Evolutionary conservation across 2,888 invertebrate species (phyloP), one percentile per base, ranked within the genome.

Genomic region (Arctia plantaginis): DNA sequence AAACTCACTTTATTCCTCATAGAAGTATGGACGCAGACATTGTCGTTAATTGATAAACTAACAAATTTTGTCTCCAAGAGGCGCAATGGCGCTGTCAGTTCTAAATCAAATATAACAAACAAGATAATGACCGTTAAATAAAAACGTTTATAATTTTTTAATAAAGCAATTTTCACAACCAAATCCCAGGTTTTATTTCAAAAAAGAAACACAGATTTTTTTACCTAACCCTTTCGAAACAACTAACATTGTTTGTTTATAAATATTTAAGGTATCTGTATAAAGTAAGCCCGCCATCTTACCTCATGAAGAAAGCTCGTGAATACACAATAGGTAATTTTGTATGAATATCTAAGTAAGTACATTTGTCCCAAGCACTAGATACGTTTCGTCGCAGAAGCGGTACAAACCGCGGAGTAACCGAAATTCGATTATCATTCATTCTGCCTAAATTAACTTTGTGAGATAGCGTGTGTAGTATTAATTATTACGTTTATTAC

Each of bases 381-480:
- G 66, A 69, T 71, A 74, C 67, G 51, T 67, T 66, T 62, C n/a
- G 65, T 27, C 51, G 51, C 62, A 44, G 69, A 65, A 55, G 66
- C n/a, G 39, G 59, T 74, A 33, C 66, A 70, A 70, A 55, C 70
- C 70, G 55, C 74, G 59, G 69, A 65, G 65, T 72, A 41, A 74
- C 69, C 70, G 35, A 70, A 74, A 74, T 66, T 66, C 74, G 74
- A 74, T 74, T 74, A 66, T 74, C 74, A 67, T 74, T 67, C 67
- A 67, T 59, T 70, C 66, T 35, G 62, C 59, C 74, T 67, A 74
- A 74, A 74, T 71, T 71, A 74, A 74, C 74, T 74, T 74, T 74
- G 70, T 59, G 66, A 73, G 62, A 74, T 70, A 67, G 35, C 66
- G 71, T 71, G 66, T 30, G 62, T 66, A 66, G 55, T 70, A 66